Conservation (phyloP, 2,797 vertebrate genomes). For the Columba guinea region DNA sequence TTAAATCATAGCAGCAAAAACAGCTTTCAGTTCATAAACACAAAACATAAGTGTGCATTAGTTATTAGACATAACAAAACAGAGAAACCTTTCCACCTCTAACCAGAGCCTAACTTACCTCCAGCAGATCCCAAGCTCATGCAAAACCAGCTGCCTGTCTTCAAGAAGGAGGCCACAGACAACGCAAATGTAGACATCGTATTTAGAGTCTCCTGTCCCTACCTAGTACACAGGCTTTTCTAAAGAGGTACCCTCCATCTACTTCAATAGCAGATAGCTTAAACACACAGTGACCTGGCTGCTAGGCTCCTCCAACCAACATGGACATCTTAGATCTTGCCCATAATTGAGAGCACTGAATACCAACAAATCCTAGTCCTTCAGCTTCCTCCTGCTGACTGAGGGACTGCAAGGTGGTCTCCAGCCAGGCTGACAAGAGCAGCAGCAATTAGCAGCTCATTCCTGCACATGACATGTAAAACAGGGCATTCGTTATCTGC, state of each 20-base stretch:
- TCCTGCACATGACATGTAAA: constrained; percentile 28
- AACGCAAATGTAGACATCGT: accelerated
- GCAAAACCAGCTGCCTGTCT: neutral
- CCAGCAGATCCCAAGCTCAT: neutral
- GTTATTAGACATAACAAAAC: neutral
- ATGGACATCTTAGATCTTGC: accelerated
- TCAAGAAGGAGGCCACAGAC: no score
- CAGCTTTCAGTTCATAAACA: neutral
- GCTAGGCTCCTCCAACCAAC: neutral
- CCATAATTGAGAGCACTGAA: accelerated
- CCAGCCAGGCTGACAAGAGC: neutral
- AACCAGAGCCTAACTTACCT: neutral
- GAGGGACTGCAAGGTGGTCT: neutral
- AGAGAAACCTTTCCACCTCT: neutral
- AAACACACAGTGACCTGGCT: accelerated
- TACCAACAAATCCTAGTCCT: neutral
- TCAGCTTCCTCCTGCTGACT: neutral
- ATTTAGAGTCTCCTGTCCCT: accelerated
- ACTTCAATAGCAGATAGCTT: neutral
- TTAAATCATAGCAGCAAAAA: neutral
- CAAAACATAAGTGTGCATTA: accelerated
- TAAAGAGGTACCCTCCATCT: neutral
- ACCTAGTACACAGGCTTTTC: no score
- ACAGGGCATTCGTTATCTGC: constrained; percentile 11
- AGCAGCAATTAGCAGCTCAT: constrained; percentile 47